A percentile compares a stretch with the other conserved stretches of the same genome.
phyloP scores from a whole-genome alignment of 2,888 invertebrate species.

The Sthenelais limicola region DNA sequence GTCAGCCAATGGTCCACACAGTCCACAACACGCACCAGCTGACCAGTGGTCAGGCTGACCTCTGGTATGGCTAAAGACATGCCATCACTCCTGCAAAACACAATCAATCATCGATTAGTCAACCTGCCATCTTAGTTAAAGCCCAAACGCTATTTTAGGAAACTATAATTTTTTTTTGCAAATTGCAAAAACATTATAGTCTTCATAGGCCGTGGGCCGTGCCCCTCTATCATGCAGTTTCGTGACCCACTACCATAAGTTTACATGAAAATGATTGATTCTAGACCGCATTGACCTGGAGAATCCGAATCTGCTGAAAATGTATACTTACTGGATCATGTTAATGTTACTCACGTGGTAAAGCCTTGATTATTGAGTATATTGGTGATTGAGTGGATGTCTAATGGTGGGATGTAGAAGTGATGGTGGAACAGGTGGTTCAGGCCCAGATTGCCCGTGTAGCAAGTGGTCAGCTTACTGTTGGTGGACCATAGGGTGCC shows the following conservation, averaged over 20 bases:
- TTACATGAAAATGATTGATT: too few species aligned
- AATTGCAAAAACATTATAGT: too few species aligned
- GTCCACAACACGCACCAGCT: background rate
- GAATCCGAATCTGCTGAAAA: too few species aligned
- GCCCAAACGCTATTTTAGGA: too few species aligned
- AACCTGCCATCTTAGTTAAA: too few species aligned
- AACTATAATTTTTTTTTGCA: too few species aligned
- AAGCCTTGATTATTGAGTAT: conserved; percentile 2
- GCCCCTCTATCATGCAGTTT: too few species aligned
- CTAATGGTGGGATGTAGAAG: background rate
- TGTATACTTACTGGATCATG: too few species aligned
- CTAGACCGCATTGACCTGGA: too few species aligned
- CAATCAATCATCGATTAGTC: too few species aligned
- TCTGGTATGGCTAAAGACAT: background rate
- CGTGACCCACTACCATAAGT: too few species aligned
- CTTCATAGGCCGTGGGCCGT: too few species aligned
- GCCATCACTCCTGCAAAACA: background rate
- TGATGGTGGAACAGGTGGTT: conserved; percentile 11
- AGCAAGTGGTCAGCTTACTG: background rate
- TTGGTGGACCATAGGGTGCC: conserved; percentile 8
- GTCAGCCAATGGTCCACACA: conserved; percentile 13
- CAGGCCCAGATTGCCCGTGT: conserved; percentile 19
- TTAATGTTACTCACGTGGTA: background rate
- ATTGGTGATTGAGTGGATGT: background rate
- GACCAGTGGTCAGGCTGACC: background rate